Evolutionary conservation across 2,797 vertebrate species (phyloP), one percentile per base, ranked within the genome.

Genomic region (Perodicticus potto): DNA sequence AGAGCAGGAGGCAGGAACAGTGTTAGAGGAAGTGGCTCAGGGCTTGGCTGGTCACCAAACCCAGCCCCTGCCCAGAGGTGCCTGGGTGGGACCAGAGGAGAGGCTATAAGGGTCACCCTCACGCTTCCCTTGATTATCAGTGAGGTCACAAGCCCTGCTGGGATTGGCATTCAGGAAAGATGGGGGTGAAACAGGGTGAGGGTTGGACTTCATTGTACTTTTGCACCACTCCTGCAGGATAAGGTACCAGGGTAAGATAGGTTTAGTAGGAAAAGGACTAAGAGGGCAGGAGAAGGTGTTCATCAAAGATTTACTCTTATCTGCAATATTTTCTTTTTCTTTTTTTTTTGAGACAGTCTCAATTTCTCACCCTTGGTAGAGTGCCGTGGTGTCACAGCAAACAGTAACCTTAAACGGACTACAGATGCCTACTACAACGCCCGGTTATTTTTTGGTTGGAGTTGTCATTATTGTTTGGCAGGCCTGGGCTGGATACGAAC

Each of bases 1-100:
- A 57, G 29, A 78, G 22, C 70, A 93, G 89, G 43, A 95, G 14
- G 92, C 55, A 93, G 73, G 67, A 81, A 83, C 63, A n/a, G 13
- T 3, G n/a, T 97, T 73, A 92, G 92, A 43, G 45, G 43, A 69
- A 7, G 77, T 22, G 37, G 81, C 13, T 45, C 59, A 55, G 40
- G 12, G 25, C 16, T 61, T 10, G 63, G 81, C 53, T 65, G 13
- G 19, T 16, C 80, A 89, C 34, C 67, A 27, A n/a, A 20, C 77
- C 77, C 76, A 72, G 14, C 40, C 43, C 86, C 69, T 69, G 22
- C 65, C 63, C 81, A 22, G 32, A 78, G 12, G 63, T 23, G 14
- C 20, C 17, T 37, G 34, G 43, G n/a, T 34, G 57, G 29, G n/a
- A 74, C 27, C 84, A 85, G 91, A 53, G 76, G 55, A 73, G 37